Percentiles rank a stretch among this genome's conserved stretches.
Evolutionary conservation across 2,113 vertebrate species (phyloP).

Genomic region (Cheirogaleus medius): DNA sequence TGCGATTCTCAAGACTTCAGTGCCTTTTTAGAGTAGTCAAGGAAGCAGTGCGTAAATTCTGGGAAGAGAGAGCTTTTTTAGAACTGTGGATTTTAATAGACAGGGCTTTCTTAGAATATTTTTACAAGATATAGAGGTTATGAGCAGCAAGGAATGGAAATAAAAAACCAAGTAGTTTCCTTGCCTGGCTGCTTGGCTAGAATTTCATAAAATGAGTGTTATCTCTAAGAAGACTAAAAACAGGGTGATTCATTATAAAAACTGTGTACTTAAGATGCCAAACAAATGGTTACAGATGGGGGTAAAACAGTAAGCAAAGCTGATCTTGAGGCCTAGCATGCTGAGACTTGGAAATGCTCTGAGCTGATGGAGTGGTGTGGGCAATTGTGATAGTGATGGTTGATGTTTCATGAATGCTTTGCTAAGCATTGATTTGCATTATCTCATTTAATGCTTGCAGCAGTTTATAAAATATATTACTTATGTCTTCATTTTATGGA

Average conservation of each 20-base stretch:
- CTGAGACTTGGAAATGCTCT: background rate
- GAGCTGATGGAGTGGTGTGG: background rate
- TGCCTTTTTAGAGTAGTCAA: background rate
- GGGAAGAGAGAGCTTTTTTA: background rate
- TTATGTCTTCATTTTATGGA: background rate
- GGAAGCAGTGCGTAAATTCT: background rate
- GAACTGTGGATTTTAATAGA: background rate
- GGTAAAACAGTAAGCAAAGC: background rate
- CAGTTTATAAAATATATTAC: background rate
- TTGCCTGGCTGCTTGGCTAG: background rate
- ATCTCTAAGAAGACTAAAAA: constrained; percentile 33
- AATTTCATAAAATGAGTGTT: constrained; percentile 23
- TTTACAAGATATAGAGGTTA: background rate
- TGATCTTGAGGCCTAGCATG: background rate
- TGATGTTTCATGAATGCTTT: background rate
- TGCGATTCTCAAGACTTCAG: background rate
- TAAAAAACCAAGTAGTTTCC: background rate
- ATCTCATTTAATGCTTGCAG: background rate
- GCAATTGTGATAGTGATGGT: background rate
- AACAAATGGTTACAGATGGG: background rate
- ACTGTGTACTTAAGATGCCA: background rate
- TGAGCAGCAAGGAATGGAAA: background rate
- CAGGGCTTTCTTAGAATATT: background rate
- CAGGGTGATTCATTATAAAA: constrained; percentile 14
- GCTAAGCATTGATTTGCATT: background rate